phyloP scores from a whole-genome alignment of 2,113 vertebrate species.

The Chaetorhynchus papuensis region DNA sequence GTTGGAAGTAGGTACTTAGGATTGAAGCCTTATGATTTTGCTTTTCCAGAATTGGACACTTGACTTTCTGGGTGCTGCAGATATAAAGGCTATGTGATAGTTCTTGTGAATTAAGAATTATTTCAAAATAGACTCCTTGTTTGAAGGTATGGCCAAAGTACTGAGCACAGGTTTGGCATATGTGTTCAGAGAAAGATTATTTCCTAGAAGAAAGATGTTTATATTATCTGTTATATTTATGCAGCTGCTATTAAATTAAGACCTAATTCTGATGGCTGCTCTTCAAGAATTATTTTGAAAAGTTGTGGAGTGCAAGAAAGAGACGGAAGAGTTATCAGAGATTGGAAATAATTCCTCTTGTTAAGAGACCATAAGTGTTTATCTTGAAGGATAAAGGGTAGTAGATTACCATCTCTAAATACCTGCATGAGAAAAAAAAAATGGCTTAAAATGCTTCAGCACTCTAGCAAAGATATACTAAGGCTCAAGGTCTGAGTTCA shows the following conservation, averaged over 20 bases:
- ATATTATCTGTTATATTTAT: not conserved
- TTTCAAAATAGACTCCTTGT: not conserved
- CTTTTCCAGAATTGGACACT: not conserved
- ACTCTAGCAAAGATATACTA: not conserved
- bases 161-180: not conserved
- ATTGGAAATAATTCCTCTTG: not conserved
- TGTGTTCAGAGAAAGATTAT: not conserved
- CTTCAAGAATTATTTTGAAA: not conserved
- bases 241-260: not conserved
- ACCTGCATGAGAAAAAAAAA: not conserved
- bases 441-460: not conserved
- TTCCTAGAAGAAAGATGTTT: not conserved
- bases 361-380: not conserved
- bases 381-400: not conserved
- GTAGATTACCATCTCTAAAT: not conserved
- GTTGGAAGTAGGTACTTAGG: not conserved
- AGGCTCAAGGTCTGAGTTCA: not conserved
- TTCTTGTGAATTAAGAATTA: not conserved
- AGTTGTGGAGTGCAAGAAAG: not conserved
- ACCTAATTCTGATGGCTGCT: not conserved
- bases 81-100: not conserved
- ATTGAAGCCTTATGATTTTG: not conserved
- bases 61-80: not conserved
- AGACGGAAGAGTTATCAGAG: not conserved
- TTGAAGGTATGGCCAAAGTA: not conserved